phyloP scores from a whole-genome alignment of 1,140 invertebrate species.

The Hypothenemus hampei region DNA sequence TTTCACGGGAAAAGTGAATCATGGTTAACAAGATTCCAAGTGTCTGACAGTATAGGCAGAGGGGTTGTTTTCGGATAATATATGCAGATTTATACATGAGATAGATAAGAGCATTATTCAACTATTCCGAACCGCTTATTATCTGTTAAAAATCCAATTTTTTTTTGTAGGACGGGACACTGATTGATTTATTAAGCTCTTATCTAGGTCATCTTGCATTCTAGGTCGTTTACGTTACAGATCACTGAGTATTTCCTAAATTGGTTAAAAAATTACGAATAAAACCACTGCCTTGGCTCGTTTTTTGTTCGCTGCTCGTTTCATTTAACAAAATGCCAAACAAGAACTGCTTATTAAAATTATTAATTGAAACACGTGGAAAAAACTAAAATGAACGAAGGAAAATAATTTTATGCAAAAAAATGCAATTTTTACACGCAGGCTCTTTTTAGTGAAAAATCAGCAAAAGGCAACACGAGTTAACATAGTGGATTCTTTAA shows the following conservation, averaged over 20 bases:
- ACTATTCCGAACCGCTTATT: neutral
- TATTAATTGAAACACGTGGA: neutral
- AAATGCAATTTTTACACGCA: neutral
- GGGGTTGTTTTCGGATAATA: neutral
- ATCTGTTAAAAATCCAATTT: too few relatives aligned
- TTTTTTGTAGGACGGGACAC: too few relatives aligned
- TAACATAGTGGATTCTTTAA: conserved; percentile 9
- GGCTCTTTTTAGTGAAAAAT: neutral
- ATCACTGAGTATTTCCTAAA: too few relatives aligned
- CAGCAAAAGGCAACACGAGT: neutral
- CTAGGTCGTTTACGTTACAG: too few relatives aligned
- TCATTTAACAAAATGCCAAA: too few relatives aligned
- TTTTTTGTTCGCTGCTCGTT: too few relatives aligned
- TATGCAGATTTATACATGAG: conserved; percentile 9
- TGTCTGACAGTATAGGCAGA: conserved; percentile 5
- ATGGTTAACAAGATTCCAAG: conserved; percentile 9
- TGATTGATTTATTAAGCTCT: too few relatives aligned
- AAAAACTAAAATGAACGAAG: neutral
- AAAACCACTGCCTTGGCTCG: too few relatives aligned
- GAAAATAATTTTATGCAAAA: neutral
- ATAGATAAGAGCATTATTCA: neutral
- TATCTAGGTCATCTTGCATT: too few relatives aligned
- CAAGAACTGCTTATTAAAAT: too few relatives aligned
- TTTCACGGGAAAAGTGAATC: conserved; percentile 6
- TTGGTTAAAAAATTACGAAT: too few relatives aligned